Evolutionary conservation across 2,888 invertebrate genomes (phyloP), one percentile per base, ranked within the genome.

Genomic region (Drosophila nr. perissopoda): DNA sequence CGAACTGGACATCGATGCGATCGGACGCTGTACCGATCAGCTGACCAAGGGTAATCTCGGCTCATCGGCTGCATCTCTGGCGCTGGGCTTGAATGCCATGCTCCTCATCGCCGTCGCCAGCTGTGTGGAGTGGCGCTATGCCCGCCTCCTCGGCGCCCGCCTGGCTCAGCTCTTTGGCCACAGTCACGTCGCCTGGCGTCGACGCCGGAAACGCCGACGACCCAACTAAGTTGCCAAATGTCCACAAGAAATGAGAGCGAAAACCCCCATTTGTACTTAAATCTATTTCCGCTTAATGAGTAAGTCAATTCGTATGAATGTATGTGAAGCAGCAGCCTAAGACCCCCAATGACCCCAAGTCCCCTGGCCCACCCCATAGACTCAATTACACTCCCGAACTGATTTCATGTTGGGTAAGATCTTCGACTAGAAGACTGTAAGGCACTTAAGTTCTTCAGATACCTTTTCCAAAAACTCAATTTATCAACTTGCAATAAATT

Each of bases 21-120:
- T 96, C 73, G 95, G 95, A 11, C 94, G 95, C 75, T 96, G 96
- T 89, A 95, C 95, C 84, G 96, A 96, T 82, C 95, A 95, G 88
- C 94, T 95, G 62, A 95, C 95, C 53, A 94, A 95, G 83, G 95
- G 95, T 77, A 95, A 96, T 93, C 93, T 95, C 65, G 96, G 95
- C 86, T 94, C 94, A 66, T 94, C 94, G 33, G 91, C 91, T 25
- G 87, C 91, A n/a, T 90, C 91, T 2, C 81, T 92, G 78, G 90
- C 92, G 21, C 70, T 92, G 5, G 90, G 91, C 62, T 73, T 92
- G 54, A 92, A 91, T 63, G 89, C 91, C 65, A 89, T 92, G 74
- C 80, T 92, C 5, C 82, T 92, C 29, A 91, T 92, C 56, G 91
- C 92, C 29, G 83, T 89, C 45, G 81, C 90, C 72, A 89, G 90